Evolutionary conservation across 37 sponge, comb jelly and placozoan genomes (phyloP), one percentile per base, ranked within the genome.

Genomic region (Chondrilla cf. caribensis): DNA sequence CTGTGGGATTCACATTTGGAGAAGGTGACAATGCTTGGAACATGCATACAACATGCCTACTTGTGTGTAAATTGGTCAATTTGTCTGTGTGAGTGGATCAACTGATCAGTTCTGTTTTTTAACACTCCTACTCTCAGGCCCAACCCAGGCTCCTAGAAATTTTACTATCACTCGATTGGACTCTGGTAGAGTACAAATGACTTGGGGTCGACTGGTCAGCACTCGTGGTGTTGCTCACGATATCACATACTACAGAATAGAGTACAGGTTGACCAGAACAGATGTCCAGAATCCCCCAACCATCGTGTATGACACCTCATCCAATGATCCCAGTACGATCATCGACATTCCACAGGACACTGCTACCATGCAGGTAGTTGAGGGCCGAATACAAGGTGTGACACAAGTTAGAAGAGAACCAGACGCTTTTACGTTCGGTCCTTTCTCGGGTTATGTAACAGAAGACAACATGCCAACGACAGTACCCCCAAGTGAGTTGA

Each of bases 1-100:
- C 76, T 17, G 31, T 38, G 2, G 76, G 76, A 25, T 36, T 43
- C 43, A 73, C 76, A 39, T 73, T 38, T 73, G 76, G 76, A 73
- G 36, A 17, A 17, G 36, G 76, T 73, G 76, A 73, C 35, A 4
- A 17, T 17, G 17, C 11, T 19, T 11, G 57, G 17, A 19, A 55
- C 57, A 55, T 55, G 17, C 57, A 17, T 55, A 55, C 57, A 19
- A 55, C 17, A 55, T 55, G 17, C 57, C 17, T 55, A 55, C 57
- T 11, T 55, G 17, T 55, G 17, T 55, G 57, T 55, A 55, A 11
- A 17, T 55, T 19, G 11, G 17, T 19, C 17, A 19, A 19, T 55
- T 11, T 19, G 11, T 17, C 11, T 55, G 57, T 19, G 17, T 11
- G 57, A 19, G 11, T 55, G 11, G 17, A 55, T 55, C 57, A 55